Evolutionary conservation across 2,888 invertebrate genomes (phyloP).

Genomic region (Desoria tigrina): DNA sequence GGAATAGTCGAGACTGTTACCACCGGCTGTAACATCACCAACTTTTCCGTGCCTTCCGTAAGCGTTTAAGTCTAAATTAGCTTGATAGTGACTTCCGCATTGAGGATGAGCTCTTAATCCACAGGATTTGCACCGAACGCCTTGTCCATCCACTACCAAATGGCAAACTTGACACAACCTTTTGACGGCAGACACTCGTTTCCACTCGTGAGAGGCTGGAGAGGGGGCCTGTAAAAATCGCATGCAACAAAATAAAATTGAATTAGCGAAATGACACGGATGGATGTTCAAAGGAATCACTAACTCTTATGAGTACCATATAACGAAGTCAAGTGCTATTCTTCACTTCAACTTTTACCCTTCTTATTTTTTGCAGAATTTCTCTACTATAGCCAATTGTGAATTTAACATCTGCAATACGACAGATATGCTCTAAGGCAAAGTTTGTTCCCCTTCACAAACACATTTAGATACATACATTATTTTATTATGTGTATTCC

Average conservation of each 20-base stretch:
- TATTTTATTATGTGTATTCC: too few species aligned
- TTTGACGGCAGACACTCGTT: conserved; percentile 41
- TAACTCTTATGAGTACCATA: neutral
- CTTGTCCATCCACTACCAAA: conserved; percentile 44
- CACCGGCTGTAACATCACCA: conserved; percentile 14
- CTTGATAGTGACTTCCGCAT: conserved; percentile 44
- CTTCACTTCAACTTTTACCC: too few species aligned
- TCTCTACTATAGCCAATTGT: too few species aligned
- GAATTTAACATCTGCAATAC: too few species aligned
- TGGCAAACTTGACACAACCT: conserved; percentile 48
- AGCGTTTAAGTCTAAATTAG: conserved; percentile 32
- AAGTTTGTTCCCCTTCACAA: too few species aligned
- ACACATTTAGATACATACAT: too few species aligned
- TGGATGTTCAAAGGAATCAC: too few species aligned
- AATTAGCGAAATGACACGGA: neutral
- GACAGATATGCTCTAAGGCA: too few species aligned
- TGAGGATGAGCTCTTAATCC: conserved; percentile 46
- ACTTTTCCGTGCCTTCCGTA: conserved; percentile 9
- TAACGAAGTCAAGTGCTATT: neutral
- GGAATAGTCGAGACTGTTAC: conserved; percentile 18
- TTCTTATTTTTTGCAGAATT: too few species aligned
- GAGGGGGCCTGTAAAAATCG: conserved; percentile 42
- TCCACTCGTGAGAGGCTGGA: conserved; percentile 51
- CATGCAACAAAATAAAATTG: neutral
- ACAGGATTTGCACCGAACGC: conserved; percentile 42